These are phyloP conservation scores for Charadrius vociferus DNA, from an alignment of 2,113 vertebrate genomes.

Conservation along the genomic window DNA sequence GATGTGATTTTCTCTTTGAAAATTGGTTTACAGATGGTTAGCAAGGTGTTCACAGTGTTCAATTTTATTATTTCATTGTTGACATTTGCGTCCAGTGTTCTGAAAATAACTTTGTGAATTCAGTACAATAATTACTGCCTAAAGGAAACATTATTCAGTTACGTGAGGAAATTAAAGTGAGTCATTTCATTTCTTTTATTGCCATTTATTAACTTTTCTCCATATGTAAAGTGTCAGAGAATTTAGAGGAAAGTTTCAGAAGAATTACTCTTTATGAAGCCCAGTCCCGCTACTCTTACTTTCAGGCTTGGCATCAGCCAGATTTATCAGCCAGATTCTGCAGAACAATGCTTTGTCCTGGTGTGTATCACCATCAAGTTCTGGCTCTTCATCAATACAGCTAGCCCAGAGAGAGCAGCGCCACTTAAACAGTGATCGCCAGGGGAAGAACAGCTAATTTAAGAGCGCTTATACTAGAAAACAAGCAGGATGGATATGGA, in stretches of 20 bases:
- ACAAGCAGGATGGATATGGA: not conserved
- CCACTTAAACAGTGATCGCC: not conserved
- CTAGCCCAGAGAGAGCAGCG: not conserved
- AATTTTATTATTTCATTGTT: conserved; percentile 49
- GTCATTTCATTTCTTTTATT: conserved; percentile 32
- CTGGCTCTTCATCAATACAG: not conserved
- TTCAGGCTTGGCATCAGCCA: not conserved
- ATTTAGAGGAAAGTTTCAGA: not conserved
- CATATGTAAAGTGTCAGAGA: conserved; percentile 13
- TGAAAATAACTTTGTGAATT: conserved; percentile 50
- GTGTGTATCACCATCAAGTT: not conserved
- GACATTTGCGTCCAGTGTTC: conserved; percentile 20
- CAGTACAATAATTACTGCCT: conserved; percentile 27
- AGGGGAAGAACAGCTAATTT: not conserved
- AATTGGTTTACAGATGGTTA: conserved; percentile 62
- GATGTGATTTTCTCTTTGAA: conserved; percentile 74
- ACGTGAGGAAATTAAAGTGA: conserved; percentile 41
- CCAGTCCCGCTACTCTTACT: not conserved
- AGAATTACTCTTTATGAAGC: not conserved
- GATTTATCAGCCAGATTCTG: not conserved
- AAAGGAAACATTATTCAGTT: conserved; percentile 47
- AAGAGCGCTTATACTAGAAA: not conserved
- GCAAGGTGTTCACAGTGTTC: conserved; percentile 54
- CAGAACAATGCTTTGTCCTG: not conserved
- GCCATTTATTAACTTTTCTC: conserved; percentile 37